phyloP scores from a whole-genome alignment of 2,113 vertebrate genomes.

The Mugil cephalus region DNA sequence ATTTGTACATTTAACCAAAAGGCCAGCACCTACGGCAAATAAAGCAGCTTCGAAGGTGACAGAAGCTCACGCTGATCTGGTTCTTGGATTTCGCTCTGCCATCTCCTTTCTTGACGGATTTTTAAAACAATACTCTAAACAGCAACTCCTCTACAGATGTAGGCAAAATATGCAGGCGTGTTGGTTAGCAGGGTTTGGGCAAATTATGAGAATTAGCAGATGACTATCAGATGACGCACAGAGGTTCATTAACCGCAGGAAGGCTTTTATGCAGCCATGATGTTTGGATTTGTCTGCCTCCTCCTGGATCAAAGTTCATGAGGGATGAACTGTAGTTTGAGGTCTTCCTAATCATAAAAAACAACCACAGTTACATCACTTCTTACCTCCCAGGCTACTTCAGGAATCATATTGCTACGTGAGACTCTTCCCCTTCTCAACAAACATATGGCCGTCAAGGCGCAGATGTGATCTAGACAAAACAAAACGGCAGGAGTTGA shows the following conservation, averaged over 20 bases:
- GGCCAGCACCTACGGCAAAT: background rate
- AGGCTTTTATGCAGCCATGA: background rate
- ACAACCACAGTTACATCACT: too few relatives aligned
- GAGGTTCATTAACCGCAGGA: constrained; percentile 28
- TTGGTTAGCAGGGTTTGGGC: background rate
- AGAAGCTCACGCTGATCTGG: background rate
- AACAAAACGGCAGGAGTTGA: background rate
- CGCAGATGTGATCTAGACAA: constrained; percentile 10
- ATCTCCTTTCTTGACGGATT: background rate
- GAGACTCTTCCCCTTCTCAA: background rate
- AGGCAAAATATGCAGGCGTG: background rate
- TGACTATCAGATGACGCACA: background rate
- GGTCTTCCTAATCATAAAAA: background rate
- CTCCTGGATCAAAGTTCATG: constrained; percentile 3
- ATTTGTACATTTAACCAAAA: background rate
- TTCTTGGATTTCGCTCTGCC: constrained; percentile 3
- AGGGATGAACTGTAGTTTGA: background rate
- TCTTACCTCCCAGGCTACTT: background rate
- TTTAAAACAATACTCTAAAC: background rate
- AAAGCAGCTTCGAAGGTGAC: background rate
- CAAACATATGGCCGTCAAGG: background rate
- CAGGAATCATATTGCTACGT: background rate
- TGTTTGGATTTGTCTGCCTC: constrained; percentile 39
- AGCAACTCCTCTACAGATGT: constrained; percentile 42
- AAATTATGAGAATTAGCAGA: constrained; percentile 4